Percentiles rank a stretch among this genome's conserved stretches.
Evolutionary conservation across 2,888 invertebrate genomes (phyloP).

Genomic region (Pristionchus fissidentatus): DNA sequence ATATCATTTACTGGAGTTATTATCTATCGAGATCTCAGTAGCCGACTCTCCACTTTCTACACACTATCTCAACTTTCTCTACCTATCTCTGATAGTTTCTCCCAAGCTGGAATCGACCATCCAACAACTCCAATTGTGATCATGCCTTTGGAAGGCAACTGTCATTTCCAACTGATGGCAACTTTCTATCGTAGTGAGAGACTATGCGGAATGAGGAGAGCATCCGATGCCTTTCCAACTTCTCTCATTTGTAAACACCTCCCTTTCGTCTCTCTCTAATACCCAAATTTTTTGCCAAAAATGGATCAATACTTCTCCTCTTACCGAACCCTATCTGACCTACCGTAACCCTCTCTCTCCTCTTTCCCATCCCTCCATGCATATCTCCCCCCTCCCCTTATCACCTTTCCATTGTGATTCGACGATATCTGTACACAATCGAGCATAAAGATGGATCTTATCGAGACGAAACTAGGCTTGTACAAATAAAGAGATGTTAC

Average conservation of each 20-base stretch:
- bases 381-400: not conserved
- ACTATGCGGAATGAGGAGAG: not conserved
- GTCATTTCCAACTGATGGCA: not conserved
- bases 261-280: no score
- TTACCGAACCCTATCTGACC: not conserved
- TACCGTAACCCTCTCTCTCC: not conserved
- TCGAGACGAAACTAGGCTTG: no score
- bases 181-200: not conserved
- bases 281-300: no score
- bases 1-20: slow-evolving; percentile 74
- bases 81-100: not conserved
- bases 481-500: no score
- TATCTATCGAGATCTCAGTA: slow-evolving; percentile 62
- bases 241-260: no score
- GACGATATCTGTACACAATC: not conserved
- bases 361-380: not conserved
- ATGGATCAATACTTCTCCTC: not conserved
- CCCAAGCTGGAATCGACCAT: not conserved
- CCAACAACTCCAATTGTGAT: not conserved
- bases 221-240: not conserved
- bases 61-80: not conserved
- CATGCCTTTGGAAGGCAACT: not conserved
- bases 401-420: slow-evolving; percentile 21
- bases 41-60: not conserved
- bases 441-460: not conserved